Evolutionary conservation across 64 coral and sea anemone genomes (phyloP).

Genomic region (Montipora sp.): DNA sequence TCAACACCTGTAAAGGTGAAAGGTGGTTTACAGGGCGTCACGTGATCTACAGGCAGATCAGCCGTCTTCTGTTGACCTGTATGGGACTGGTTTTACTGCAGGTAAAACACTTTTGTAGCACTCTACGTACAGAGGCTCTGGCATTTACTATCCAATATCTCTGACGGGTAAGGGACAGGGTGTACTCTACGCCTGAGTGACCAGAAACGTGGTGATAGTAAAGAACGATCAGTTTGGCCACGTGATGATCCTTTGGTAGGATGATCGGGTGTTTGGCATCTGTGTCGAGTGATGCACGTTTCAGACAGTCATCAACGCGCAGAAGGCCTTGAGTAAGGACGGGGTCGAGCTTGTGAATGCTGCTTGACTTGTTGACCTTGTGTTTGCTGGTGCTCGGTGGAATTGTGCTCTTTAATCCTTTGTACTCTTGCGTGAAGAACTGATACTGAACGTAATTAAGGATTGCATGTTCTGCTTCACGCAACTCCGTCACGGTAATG

Average conservation of each 20-base stretch:
- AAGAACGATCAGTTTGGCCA: slow-evolving; percentile 31
- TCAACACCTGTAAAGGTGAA: neutral
- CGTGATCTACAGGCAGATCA: neutral
- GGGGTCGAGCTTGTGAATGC: slow-evolving; percentile 38
- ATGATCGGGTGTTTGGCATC: slow-evolving; percentile 51
- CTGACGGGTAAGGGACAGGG: neutral
- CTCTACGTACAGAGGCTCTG: neutral
- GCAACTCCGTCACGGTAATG: neutral
- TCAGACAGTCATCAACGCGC: neutral
- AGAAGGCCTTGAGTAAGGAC: slow-evolving; percentile 19
- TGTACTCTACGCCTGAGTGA: slow-evolving; percentile 12
- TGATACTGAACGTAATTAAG: slow-evolving; percentile 12
- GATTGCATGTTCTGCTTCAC: slow-evolving; percentile 26
- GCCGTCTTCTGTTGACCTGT: slow-evolving; percentile 3
- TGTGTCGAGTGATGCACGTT: slow-evolving; percentile 43
- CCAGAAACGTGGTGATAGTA: slow-evolving; percentile 43
- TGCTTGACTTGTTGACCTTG: neutral
- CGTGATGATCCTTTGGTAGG: slow-evolving; percentile 49
- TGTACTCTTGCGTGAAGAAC: slow-evolving; percentile 2
- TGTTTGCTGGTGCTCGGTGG: neutral
- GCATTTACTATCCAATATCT: slow-evolving; percentile 21
- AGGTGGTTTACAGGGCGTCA: neutral
- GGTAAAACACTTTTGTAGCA: neutral
- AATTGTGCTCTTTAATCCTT: neutral
- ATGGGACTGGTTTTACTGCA: no score